Percentiles rank a stretch among this genome's conserved stretches.
These are phyloP conservation scores for Hirtodrosophila trivittata DNA, from an alignment of 2,888 invertebrate genomes.

Conservation along the genomic window DNA sequence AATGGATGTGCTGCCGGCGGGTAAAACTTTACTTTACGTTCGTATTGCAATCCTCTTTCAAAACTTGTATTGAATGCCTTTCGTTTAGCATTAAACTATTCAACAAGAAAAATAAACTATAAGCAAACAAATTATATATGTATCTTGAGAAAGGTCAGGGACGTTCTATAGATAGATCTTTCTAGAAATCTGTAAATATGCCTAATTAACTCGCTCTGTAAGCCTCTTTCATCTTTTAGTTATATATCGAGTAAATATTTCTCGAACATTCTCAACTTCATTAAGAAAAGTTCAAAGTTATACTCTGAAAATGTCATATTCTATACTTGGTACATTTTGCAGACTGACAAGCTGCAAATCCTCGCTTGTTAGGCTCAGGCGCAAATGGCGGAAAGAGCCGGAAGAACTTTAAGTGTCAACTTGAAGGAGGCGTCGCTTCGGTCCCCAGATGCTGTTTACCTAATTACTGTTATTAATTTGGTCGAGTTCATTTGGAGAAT, in stretches of 20 bases:
- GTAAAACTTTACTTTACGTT: constrained; percentile 6
- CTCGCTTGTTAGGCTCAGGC: background rate
- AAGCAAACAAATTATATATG: no score
- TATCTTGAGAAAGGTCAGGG: no score
- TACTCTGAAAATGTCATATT: no score
- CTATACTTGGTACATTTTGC: no score
- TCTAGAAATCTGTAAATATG: no score
- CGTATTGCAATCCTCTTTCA: constrained; percentile 37
- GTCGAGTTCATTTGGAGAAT: constrained; percentile 60
- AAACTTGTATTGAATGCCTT: constrained; percentile 8
- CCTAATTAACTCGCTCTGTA: no score
- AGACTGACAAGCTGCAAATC: constrained; percentile 5
- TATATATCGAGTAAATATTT: no score
- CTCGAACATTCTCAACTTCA: no score
- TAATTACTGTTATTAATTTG: constrained; percentile 74
- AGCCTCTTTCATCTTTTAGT: no score
- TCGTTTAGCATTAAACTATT: background rate
- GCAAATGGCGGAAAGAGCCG: constrained; percentile 4
- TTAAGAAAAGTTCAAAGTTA: no score
- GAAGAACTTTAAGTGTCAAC: constrained; percentile 24
- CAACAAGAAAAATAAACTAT: no score
- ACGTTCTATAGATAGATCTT: no score
- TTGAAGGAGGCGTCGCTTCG: constrained; percentile 1
- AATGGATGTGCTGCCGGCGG: constrained; percentile 51
- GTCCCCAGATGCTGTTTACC: constrained; percentile 24